Base-by-base conservation (phyloP, 2,797 vertebrate species). In the Syndactyla subalaris region DNA sequence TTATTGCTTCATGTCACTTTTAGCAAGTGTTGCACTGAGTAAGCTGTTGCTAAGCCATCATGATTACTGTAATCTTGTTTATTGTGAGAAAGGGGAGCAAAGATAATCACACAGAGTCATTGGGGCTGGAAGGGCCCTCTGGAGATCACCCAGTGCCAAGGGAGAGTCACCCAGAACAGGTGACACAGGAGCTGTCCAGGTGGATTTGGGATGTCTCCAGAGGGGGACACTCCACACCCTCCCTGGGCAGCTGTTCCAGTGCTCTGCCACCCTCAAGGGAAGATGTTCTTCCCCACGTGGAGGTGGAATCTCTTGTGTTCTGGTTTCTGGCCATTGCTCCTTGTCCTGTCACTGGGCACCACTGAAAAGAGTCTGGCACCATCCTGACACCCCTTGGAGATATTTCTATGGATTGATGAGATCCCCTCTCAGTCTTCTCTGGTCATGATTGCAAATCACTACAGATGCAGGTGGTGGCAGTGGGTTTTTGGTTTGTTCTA, bases 401-500 rank as follows among this genome's bases (percentile, higher is more conserved):
- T 20, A 1, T 5, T 52, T 46, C 14, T 23, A 1, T 46, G 58
- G n/a, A 36, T 36, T 14, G 30, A 3, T 48, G 80, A 46, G 9
- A 23, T 55, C 21, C 55, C 36, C 27, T 14, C 39, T 55, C 61
- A 10, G 20, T 7, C 43, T 51, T 7, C 46, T 66, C 26, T 77
- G 65, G 5, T 16, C 2, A 3, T 1, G 24, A 5, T 6, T 43
- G 5, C 20, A 68, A 12, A 18, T 26, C 12, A 0, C 27, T 61
- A 3, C 41, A 29, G 57, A 0, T 27, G 57, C 22, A 39, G 29
- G 10, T 36, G 55, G 14, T 38, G 32, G 23, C 48, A 13, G 18
- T 30, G 36, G 6, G 24, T 0, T 38, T 87, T 70, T 24, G 39
- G 20, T 10, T 23, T 63, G 22, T 9, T 74, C 7, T 34, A 21